phyloP scores from a whole-genome alignment of 2,113 vertebrate species.

The Osmerus mordax region DNA sequence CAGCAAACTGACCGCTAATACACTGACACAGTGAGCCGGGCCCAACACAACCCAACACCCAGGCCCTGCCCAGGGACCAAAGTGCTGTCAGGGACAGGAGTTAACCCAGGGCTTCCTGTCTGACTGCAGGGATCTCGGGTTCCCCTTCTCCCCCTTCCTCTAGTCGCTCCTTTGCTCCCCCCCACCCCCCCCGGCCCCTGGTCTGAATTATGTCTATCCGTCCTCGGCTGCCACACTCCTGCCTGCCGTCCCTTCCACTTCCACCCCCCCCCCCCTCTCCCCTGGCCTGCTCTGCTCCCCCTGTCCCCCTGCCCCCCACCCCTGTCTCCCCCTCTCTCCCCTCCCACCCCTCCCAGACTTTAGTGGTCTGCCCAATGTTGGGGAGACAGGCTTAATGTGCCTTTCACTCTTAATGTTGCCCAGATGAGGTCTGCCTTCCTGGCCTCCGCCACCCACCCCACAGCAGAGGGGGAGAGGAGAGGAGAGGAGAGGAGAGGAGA shows the following conservation, averaged over 20 bases:
- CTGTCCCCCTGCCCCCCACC: slow-evolving; percentile 28
- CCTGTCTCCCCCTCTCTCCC: slow-evolving; percentile 12
- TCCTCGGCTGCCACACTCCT: slow-evolving; percentile 21
- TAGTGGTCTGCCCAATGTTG: slow-evolving; percentile 55
- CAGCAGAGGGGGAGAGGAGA: not conserved
- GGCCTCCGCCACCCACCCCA: slow-evolving; percentile 34
- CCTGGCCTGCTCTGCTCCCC: slow-evolving; percentile 29
- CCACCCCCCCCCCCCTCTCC: not conserved
- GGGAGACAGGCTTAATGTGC: slow-evolving; percentile 61
- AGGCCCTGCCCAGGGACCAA: slow-evolving; percentile 15
- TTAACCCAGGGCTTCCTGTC: slow-evolving; percentile 72
- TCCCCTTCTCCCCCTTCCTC: slow-evolving; percentile 25
- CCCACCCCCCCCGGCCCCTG: slow-evolving; percentile 36
- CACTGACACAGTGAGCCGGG: too few species aligned
- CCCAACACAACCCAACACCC: too few species aligned
- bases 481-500: not conserved
- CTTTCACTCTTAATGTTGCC: slow-evolving; percentile 59
- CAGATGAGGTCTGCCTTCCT: slow-evolving; percentile 53
- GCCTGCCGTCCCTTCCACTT: slow-evolving; percentile 1
- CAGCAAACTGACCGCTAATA: too few species aligned
- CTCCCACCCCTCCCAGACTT: slow-evolving; percentile 5
- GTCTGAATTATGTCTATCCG: slow-evolving; percentile 68
- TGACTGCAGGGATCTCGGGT: slow-evolving; percentile 64
- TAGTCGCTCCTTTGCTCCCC: too few species aligned
- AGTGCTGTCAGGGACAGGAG: slow-evolving; percentile 65